Evolutionary conservation across 2,113 vertebrate species (phyloP).

Genomic region (Charina bottae): DNA sequence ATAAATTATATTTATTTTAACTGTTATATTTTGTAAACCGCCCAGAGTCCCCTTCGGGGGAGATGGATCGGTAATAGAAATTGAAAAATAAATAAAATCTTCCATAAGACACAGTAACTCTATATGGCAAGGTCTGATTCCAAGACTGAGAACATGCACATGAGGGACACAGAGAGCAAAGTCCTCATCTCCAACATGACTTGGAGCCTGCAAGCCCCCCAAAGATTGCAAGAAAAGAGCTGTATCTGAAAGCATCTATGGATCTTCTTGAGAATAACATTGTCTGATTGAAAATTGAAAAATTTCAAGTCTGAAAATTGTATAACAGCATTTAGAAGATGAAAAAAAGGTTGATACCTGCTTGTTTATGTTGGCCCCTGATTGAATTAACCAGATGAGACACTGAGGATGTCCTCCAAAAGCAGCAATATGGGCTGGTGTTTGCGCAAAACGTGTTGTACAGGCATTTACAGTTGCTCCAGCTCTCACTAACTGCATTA

Average conservation of each 20-base stretch:
- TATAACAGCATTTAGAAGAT: background rate
- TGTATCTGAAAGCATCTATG: background rate
- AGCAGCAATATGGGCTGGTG: constrained; percentile 91
- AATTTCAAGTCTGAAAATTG: no score
- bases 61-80: no score
- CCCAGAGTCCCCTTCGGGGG: no score
- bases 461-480: constrained; percentile 88
- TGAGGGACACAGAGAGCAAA: background rate
- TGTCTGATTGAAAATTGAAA: no score
- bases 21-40: no score
- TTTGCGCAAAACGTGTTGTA: constrained; percentile 91
- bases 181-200: background rate
- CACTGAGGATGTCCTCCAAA: constrained; percentile 94
- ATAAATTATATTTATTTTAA: no score
- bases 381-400: constrained; percentile 91
- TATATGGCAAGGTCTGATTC: background rate
- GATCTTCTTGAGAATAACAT: background rate
- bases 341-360: constrained; percentile 79
- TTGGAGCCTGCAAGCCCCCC: background rate
- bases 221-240: background rate
- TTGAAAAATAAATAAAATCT: no score
- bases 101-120: background rate
- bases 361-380: constrained; percentile 90
- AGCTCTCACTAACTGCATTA: constrained; percentile 87
- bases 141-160: background rate